Percentiles rank a stretch among this genome's conserved stretches.
phyloP scores from a whole-genome alignment of 2,888 invertebrate species.

The Venustoraphidia nigricollis region DNA sequence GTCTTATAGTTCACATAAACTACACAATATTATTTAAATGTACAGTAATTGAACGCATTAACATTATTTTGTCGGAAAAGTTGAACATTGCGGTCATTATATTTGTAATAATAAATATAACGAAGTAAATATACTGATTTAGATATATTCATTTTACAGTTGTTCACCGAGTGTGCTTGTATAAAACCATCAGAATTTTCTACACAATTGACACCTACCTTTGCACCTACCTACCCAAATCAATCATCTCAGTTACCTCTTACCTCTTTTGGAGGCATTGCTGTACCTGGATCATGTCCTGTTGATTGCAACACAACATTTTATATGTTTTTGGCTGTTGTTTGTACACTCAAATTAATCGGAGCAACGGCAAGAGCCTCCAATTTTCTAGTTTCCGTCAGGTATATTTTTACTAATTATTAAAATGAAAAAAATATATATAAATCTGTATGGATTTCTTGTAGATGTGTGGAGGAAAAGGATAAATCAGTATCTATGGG shows the following conservation, averaged over 20 bases:
- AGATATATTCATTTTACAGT: conserved; percentile 15
- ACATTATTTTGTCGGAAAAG: too few relatives aligned
- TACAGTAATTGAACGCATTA: too few relatives aligned
- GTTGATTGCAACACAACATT: conserved; percentile 39
- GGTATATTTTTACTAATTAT: conserved; percentile 21
- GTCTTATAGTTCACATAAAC: too few relatives aligned
- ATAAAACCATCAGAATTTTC: conserved; percentile 14
- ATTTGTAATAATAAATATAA: too few relatives aligned
- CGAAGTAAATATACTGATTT: too few relatives aligned
- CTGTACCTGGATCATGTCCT: conserved; percentile 34
- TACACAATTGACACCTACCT: too few relatives aligned
- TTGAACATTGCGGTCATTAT: too few relatives aligned
- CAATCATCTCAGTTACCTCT: too few relatives aligned
- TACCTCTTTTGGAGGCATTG: conserved; percentile 21
- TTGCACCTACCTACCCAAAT: too few relatives aligned
- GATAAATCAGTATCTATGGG: conserved; percentile 61
- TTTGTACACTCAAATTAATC: conserved; percentile 40
- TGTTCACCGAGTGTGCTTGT: conserved; percentile 33
- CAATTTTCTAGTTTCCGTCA: conserved; percentile 42
- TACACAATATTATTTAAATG: too few relatives aligned
- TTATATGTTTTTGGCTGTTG: conserved; percentile 34
- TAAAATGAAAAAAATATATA: not conserved
- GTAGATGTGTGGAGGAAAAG: conserved; percentile 51
- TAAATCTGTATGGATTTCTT: conserved; percentile 7
- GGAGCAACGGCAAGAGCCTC: conserved; percentile 44